Evolutionary conservation across 2,888 invertebrate species (phyloP).

Genomic region (Abrostola tripartita): DNA sequence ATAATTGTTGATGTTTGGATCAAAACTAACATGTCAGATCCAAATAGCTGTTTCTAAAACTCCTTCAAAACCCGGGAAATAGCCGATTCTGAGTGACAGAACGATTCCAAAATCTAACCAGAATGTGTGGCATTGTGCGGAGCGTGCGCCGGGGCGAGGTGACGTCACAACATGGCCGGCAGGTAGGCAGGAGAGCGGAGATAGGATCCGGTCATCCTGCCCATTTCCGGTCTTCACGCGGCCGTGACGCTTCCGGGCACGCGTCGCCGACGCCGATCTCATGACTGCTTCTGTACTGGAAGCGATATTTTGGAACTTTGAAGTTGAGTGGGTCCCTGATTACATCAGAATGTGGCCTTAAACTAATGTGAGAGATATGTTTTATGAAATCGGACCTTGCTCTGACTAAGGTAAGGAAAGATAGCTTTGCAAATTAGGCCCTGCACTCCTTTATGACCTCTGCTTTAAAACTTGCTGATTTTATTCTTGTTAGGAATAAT

Average conservation of each 20-base stretch:
- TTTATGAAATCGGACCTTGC: too few species aligned
- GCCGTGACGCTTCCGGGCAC: slow-evolving; percentile 88
- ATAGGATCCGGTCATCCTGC: slow-evolving; percentile 89
- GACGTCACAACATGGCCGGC: slow-evolving; percentile 86
- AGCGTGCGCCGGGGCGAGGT: slow-evolving; percentile 62
- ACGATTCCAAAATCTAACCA: slow-evolving; percentile 63
- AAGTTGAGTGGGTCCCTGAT: slow-evolving; percentile 14
- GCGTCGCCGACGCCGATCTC: slow-evolving; percentile 81
- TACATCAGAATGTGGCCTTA: slow-evolving; percentile 6
- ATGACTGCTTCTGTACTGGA: slow-evolving; percentile 72
- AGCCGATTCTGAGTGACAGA: slow-evolving; percentile 51
- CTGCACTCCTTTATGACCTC: too few species aligned
- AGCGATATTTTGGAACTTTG: slow-evolving; percentile 51
- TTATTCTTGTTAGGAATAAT: too few species aligned
- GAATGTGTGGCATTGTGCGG: slow-evolving; percentile 57
- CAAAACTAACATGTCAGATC: slow-evolving; percentile 3
- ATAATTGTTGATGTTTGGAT: background rate
- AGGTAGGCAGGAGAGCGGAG: slow-evolving; percentile 85
- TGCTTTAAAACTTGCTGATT: too few species aligned
- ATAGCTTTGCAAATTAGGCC: too few species aligned
- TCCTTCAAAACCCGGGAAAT: slow-evolving; percentile 25
- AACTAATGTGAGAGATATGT: background rate
- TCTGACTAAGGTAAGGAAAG: too few species aligned
- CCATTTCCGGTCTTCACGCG: slow-evolving; percentile 89
- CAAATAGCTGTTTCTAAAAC: slow-evolving; percentile 10